These are phyloP conservation scores for Leiothrix lutea DNA, from an alignment of 2,113 vertebrate genomes.

Conservation along the genomic window DNA sequence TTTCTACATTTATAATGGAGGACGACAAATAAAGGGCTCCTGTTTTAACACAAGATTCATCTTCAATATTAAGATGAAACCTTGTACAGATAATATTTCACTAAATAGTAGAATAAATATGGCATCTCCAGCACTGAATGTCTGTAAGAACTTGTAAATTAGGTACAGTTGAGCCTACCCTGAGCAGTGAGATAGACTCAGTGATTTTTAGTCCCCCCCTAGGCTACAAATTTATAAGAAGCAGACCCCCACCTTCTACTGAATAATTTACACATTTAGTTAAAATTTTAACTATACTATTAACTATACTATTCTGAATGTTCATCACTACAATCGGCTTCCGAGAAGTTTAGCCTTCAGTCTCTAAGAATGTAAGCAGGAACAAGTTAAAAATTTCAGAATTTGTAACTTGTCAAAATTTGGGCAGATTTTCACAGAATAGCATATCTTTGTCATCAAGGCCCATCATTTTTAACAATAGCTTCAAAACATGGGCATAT, in stretches of 20 bases:
- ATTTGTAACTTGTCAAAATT: conserved; percentile 22
- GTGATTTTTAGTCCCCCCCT: background rate
- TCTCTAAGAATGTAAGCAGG: conserved; percentile 5
- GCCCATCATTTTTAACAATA: conserved; percentile 23
- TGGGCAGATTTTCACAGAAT: conserved; percentile 20
- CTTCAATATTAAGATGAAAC: background rate
- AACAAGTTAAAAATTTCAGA: background rate
- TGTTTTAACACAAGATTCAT: background rate
- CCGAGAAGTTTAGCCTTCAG: background rate
- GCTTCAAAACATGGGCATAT: background rate
- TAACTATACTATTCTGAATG: conserved; percentile 2
- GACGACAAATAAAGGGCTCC: background rate
- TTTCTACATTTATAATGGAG: background rate
- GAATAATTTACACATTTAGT: background rate
- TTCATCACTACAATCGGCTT: background rate
- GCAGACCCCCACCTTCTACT: background rate
- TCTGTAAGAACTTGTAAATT: background rate
- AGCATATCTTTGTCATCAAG: background rate
- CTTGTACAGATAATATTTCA: background rate
- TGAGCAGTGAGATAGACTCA: background rate
- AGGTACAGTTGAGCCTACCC: background rate
- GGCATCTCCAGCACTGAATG: background rate
- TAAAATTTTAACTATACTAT: conserved; percentile 20
- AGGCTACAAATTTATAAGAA: background rate
- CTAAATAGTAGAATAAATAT: background rate